A percentile compares a stretch with the other conserved stretches of the same genome.
These are phyloP conservation scores for Synergus umbraculus DNA, from an alignment of 2,888 invertebrate genomes.

Conservation along the genomic window DNA sequence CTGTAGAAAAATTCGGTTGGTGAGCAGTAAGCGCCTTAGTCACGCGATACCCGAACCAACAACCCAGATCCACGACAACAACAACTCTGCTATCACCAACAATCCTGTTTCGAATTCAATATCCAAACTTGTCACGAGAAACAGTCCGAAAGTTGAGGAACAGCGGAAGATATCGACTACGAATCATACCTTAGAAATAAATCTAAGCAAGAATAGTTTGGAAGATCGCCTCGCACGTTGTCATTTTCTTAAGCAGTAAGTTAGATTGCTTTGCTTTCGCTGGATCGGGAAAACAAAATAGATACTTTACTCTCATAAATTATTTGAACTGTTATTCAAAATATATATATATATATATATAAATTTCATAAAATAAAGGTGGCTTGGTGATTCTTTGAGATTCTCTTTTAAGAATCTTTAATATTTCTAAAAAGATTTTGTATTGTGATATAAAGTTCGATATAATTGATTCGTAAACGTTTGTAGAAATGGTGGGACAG, in stretches of 20 bases:
- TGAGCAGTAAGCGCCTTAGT: slow-evolving; percentile 55
- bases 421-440: background rate
- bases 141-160: slow-evolving; percentile 67
- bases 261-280: slow-evolving; percentile 47
- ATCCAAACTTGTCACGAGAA: slow-evolving; percentile 70
- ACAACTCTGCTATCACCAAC: slow-evolving; percentile 57
- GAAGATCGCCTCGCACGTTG: slow-evolving; percentile 72
- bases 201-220: slow-evolving; percentile 57
- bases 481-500: slow-evolving; percentile 71
- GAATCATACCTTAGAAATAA: slow-evolving; percentile 59
- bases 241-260: slow-evolving; percentile 74
- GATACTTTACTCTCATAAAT: background rate
- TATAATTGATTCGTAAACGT: slow-evolving; percentile 1
- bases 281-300: background rate
- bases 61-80: slow-evolving; percentile 64
- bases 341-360: background rate
- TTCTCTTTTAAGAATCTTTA: background rate
- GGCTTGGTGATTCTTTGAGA: background rate
- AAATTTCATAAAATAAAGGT: background rate
- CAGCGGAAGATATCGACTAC: slow-evolving; percentile 56
- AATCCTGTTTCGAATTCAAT: slow-evolving; percentile 61
- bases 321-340: background rate
- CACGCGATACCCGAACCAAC: slow-evolving; percentile 69
- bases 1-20: slow-evolving; percentile 22
- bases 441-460: background rate